Evolutionary conservation across 2,888 invertebrate genomes (phyloP).

Genomic region (Halictus ligatus): DNA sequence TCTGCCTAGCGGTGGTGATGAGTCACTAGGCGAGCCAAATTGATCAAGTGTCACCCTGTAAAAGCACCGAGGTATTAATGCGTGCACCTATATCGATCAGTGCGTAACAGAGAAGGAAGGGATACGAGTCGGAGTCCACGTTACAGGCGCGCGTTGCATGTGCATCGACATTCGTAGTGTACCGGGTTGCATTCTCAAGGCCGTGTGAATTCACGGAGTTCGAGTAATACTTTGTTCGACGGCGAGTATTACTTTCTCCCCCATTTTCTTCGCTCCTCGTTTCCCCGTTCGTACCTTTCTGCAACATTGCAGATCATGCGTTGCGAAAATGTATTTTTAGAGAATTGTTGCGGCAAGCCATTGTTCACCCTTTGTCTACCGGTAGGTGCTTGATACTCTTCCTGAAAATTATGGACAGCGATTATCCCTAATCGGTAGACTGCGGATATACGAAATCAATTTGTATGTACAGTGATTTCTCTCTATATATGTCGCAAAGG

Average conservation of each 20-base stretch:
- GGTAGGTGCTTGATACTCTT: too few relatives aligned
- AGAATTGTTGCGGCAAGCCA: background rate
- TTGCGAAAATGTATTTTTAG: background rate
- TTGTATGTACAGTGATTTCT: too few relatives aligned
- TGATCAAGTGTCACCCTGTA: conserved; percentile 49
- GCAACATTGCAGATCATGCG: too few relatives aligned
- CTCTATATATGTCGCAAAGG: too few relatives aligned
- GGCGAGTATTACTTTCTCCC: conserved; percentile 23
- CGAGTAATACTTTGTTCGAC: conserved; percentile 49
- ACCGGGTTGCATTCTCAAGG: conserved; percentile 69
- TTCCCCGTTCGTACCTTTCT: background rate
- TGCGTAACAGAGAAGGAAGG: conserved; percentile 33
- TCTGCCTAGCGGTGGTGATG: conserved; percentile 15
- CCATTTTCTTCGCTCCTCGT: conserved; percentile 2
- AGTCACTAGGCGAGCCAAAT: conserved; percentile 55
- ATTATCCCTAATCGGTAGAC: too few relatives aligned
- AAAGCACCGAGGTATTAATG: conserved; percentile 45
- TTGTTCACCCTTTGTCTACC: too few relatives aligned
- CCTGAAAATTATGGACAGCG: too few relatives aligned
- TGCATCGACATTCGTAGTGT: conserved; percentile 68
- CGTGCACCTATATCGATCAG: conserved; percentile 55
- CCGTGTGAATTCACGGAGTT: conserved; percentile 67
- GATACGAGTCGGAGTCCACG: conserved; percentile 30
- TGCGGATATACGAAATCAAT: too few relatives aligned
- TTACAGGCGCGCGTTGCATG: conserved; percentile 45